A percentile compares a stretch with the other conserved stretches of the same genome.
These are phyloP conservation scores for Pygathrix nemaeus DNA, from an alignment of 2,113 vertebrate species.

Conservation along the genomic window DNA sequence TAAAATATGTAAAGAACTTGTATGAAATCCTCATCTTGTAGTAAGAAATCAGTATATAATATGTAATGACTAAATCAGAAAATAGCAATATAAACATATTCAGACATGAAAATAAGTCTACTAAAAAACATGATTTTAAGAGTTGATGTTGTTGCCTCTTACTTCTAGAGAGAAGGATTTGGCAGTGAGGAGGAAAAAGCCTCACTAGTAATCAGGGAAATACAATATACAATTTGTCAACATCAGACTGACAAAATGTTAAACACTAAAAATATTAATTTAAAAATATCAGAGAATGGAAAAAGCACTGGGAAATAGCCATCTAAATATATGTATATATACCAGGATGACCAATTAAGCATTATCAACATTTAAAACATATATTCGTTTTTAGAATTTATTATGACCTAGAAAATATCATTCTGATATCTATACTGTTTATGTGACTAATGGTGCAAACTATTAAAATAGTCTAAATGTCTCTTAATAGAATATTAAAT, in stretches of 20 bases:
- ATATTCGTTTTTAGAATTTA: not conserved
- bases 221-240: not conserved
- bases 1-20: not conserved
- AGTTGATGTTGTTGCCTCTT: not conserved
- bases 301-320: not conserved
- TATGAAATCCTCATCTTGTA: not conserved
- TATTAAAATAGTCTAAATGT: constrained; percentile 17
- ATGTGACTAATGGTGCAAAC: not conserved
- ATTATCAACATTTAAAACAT: constrained; percentile 1
- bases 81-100: constrained; percentile 3
- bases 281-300: not conserved
- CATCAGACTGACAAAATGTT: not conserved
- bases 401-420: constrained; percentile 33
- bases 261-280: not conserved
- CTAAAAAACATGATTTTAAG: not conserved
- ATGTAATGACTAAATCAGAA: not conserved
- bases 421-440: not conserved
- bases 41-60: not conserved
- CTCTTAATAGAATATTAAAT: constrained; percentile 6
- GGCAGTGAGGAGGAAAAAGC: not conserved
- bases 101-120: not conserved
- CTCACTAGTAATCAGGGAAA: not conserved
- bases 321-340: not conserved
- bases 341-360: not conserved
- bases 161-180: not conserved